Evolutionary conservation across 2,113 vertebrate genomes (phyloP), one percentile per base, ranked within the genome.

Genomic region (Chascanopsetta lugubris): DNA sequence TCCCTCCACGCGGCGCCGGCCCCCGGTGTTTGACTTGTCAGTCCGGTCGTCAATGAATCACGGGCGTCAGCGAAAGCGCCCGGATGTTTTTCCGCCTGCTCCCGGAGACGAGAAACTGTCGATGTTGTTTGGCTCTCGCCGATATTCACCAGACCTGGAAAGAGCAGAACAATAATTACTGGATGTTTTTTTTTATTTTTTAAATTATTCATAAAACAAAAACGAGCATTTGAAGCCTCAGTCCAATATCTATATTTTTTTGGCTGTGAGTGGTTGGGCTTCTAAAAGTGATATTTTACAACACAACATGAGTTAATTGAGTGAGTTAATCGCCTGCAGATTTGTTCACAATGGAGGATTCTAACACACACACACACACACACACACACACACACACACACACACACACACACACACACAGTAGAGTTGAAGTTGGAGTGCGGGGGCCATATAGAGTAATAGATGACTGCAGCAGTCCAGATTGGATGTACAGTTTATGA

Each of bases 31-130:
- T 79, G 58, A 85, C 51, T 68, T 81, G 78, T 75, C 79, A 84
- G 20, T 83, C 76, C 77, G 40, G 69, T 50, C 84, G 79, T 83
- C 80, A 77, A 69, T 82, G 78, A 85, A 78, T 78, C 80, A 62
- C 62, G 54, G 66, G 57, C 11, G n/a, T 66, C 65, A 68, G 63
- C 10, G 3, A 27, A 10, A 36, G 47, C 29, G 25, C 50, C 56
- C 9, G 68, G 65, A 74, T 66, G 5, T 45, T 38, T 67, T 49
- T 13, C 57, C 21, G 66, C 60, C 29, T 69, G 43, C 34, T 54
- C 46, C 51, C 29, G 2, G 22, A 43, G 61, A 77, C 61, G 69
- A 74, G 47, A 17, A 30, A 48, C 49, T 5, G 57, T 29, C 4
- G 22, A 15, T 40, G 51, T 72, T 38, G 38, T 60, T 48, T 72